A percentile compares a stretch with the other conserved stretches of the same genome.
Conservation (phyloP, 2,888 invertebrate genomes). For the Campoplex nolae region DNA sequence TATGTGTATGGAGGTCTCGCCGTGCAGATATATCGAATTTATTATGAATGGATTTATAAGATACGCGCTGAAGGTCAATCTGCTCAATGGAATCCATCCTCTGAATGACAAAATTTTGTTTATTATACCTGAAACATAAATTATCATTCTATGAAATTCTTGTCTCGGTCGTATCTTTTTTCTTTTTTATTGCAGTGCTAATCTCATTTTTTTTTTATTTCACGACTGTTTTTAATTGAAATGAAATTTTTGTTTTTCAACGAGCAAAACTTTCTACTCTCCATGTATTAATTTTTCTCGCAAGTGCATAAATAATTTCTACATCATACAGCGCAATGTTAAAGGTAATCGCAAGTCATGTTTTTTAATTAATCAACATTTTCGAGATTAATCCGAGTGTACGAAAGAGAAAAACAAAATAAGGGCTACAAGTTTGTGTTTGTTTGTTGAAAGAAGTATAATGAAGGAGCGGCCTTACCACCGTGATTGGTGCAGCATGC, state of each 20-base stretch:
- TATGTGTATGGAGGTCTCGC: conserved; percentile 78
- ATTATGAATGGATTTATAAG: conserved; percentile 87
- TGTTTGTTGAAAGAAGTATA: neutral
- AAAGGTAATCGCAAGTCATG: neutral
- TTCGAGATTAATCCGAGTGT: neutral
- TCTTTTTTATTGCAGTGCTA: neutral
- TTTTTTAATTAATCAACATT: neutral
- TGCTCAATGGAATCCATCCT: conserved; percentile 84
- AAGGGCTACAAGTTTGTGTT: neutral
- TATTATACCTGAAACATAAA: conserved; percentile 79
- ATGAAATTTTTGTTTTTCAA: neutral
- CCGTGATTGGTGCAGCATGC: conserved; percentile 86
- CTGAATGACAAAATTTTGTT: conserved; percentile 82
- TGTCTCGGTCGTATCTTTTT: neutral
- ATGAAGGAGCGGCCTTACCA: conserved; percentile 77
- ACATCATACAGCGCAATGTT: neutral
- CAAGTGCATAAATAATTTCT: neutral
- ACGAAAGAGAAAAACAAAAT: neutral
- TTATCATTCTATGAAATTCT: neutral
- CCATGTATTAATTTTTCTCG: neutral
- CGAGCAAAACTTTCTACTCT: neutral
- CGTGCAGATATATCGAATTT: conserved; percentile 83
- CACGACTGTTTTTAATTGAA: no score
- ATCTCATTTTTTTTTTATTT: neutral
- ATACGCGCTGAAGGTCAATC: conserved; percentile 87